Conservation (phyloP, 2,888 invertebrate species). For the Tetragnatha montana region DNA sequence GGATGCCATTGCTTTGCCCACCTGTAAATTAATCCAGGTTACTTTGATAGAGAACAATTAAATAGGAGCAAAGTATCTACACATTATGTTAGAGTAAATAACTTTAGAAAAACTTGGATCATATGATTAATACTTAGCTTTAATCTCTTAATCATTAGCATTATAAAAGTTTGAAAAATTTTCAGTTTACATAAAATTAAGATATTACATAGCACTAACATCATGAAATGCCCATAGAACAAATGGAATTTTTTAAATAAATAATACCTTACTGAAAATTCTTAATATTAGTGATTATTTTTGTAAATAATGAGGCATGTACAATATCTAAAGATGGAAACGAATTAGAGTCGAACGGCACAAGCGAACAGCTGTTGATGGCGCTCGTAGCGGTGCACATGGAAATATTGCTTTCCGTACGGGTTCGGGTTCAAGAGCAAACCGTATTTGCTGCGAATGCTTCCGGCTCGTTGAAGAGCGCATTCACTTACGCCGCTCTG, state of each 20-base stretch:
- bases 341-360: too few relatives aligned
- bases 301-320: not conserved
- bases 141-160: constrained; percentile 82
- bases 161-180: constrained; percentile 84
- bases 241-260: not conserved
- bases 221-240: constrained; percentile 82
- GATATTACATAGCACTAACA: not conserved
- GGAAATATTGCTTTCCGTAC: too few relatives aligned
- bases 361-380: too few relatives aligned
- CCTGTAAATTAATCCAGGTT: constrained; percentile 75
- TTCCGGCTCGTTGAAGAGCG: too few relatives aligned
- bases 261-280: constrained; percentile 76
- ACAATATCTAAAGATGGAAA: too few relatives aligned
- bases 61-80: not conserved
- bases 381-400: too few relatives aligned
- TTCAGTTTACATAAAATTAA: constrained; percentile 86
- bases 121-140: not conserved
- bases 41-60: not conserved
- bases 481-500: too few relatives aligned
- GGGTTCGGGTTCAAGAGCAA: too few relatives aligned
- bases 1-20: constrained; percentile 99
- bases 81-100: too few relatives aligned
- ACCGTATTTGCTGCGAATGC: too few relatives aligned
- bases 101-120: too few relatives aligned
- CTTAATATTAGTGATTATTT: not conserved